Evolutionary conservation across 2,888 invertebrate species (phyloP), one percentile per base, ranked within the genome.

Genomic region (Eristalis arbustorum): DNA sequence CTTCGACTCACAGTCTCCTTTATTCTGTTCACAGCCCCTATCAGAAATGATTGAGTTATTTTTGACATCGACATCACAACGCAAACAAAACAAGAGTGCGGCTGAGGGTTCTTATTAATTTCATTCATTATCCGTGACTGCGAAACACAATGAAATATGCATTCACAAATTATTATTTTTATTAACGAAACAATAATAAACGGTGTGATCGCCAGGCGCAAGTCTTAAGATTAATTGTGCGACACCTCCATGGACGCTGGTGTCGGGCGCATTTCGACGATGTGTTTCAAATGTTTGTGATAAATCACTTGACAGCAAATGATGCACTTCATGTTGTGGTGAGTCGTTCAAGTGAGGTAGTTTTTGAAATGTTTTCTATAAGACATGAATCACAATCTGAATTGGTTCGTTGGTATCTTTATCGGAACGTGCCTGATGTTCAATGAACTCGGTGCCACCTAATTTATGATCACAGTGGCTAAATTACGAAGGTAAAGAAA

Each of bases 91-190:
- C 59, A 59, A 64, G 25, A 25, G 49, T 13, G n/a, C n/a, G n/a
- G n/a, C n/a, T n/a, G 61, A 67, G 61, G 67, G 67, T 63, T 72
- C 72, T 72, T 78, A 68, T 83, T 73, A 73, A 83, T 73, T 83
- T 83, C 66, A 72, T 72, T 82, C 40, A 72, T 67, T 72, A 77
- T 77, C 40, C 62, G 82, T 18, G 61, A 72, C 28, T 28, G 22
- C 56, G 66, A 11, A 28, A 49, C 66, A 67, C 77, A 61, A 62
- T 72, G 61, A 74, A 56, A 74, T 67, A 34, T 80, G 79, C 76
- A 81, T 28, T 28, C 66, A 66, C 66, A 74, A 22, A 76, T 76
- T 72, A 72, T 76, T 82, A 37, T 71, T 71, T 82, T 40, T 82
- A 67, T 67, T 72, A 77, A 71, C 49, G 40, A 71, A 71, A 77